Conservation (phyloP, 1,140 invertebrate genomes). For the Drosophila kanapiae region DNA sequence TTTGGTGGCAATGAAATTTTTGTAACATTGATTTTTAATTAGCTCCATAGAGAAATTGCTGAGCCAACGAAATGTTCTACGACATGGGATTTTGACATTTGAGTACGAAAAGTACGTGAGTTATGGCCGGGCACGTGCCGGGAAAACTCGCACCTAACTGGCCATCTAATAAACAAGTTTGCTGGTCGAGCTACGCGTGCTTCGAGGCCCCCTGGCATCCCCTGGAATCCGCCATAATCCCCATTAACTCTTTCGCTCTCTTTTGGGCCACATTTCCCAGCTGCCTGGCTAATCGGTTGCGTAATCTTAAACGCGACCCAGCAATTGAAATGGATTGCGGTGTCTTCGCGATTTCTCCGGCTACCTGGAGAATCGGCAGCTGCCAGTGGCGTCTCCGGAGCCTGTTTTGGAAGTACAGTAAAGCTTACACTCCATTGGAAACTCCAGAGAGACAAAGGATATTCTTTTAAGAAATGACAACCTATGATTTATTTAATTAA, state of each 20-base stretch:
- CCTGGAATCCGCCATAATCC: slow-evolving; percentile 1
- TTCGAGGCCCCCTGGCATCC: neutral
- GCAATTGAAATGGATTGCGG: slow-evolving; percentile 80
- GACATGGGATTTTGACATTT: slow-evolving; percentile 24
- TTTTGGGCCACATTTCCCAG: slow-evolving; percentile 69
- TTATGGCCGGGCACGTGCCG: slow-evolving; percentile 47
- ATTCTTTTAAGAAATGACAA: neutral
- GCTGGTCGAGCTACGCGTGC: slow-evolving; percentile 32
- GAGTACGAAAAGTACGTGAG: slow-evolving; percentile 45
- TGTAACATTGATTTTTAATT: slow-evolving; percentile 80
- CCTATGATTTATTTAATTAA: too few species aligned
- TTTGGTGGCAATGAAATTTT: slow-evolving; percentile 66
- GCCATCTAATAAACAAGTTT: slow-evolving; percentile 81
- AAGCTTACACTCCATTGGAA: too few species aligned
- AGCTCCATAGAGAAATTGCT: slow-evolving; percentile 6
- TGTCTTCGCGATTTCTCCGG: slow-evolving; percentile 39
- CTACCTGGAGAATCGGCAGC: slow-evolving; percentile 62
- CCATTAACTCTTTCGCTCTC: slow-evolving; percentile 32
- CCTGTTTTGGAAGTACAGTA: slow-evolving; percentile 9
- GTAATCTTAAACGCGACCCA: slow-evolving; percentile 79
- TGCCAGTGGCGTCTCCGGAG: slow-evolving; percentile 46
- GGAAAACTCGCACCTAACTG: slow-evolving; percentile 42
- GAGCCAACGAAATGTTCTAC: neutral
- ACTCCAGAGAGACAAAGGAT: neutral
- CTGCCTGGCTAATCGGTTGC: slow-evolving; percentile 77